phyloP scores from a whole-genome alignment of 2,888 invertebrate species.

The Trichopria drosophilae region DNA sequence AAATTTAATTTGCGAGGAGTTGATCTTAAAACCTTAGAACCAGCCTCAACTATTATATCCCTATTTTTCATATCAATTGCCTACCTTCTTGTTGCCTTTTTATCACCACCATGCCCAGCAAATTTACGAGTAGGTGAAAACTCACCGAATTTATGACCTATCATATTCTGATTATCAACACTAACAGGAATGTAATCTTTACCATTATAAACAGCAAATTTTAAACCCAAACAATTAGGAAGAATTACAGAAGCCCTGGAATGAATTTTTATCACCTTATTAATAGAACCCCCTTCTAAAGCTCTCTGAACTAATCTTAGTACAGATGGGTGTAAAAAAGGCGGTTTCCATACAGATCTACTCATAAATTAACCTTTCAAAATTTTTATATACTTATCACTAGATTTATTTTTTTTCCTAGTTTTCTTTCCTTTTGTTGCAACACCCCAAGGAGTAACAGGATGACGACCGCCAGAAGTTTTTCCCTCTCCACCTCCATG shows the following conservation, averaged over 20 bases:
- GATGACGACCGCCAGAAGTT: conserved; percentile 18
- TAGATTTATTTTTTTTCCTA: conserved; percentile 13
- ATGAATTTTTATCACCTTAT: conserved; percentile 6
- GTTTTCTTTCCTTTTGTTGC: conserved; percentile 15
- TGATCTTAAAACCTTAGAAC: conserved; percentile 5
- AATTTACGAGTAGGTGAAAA: conserved; percentile 13
- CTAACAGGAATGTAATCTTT: conserved; percentile 15
- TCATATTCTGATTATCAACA: conserved; percentile 17
- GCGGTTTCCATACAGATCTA: conserved; percentile 9
- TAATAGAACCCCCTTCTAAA: conserved; percentile 2
- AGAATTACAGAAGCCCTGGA: conserved; percentile 9
- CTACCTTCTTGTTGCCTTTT: conserved; percentile 3
- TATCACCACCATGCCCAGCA: conserved; percentile 13
- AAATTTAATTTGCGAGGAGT: conserved; percentile 10
- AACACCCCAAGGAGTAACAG: conserved; percentile 16
- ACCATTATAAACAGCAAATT: conserved; percentile 13
- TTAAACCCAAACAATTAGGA: conserved; percentile 13
- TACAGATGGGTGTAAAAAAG: conserved; percentile 7
- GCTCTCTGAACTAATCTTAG: conserved; percentile 4
- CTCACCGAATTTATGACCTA: conserved; percentile 19
- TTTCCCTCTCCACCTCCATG: conserved; percentile 20
- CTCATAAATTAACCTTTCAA: conserved; percentile 8
- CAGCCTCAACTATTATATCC: no score
- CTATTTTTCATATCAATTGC: conserved; percentile 7
- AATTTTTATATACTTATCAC: conserved; percentile 12